A percentile compares a stretch with the other conserved stretches of the same genome.
Evolutionary conservation across 35 echinoderm and acorn worm species (phyloP).

Genomic region (Hemicentrotus pulcherrimus): DNA sequence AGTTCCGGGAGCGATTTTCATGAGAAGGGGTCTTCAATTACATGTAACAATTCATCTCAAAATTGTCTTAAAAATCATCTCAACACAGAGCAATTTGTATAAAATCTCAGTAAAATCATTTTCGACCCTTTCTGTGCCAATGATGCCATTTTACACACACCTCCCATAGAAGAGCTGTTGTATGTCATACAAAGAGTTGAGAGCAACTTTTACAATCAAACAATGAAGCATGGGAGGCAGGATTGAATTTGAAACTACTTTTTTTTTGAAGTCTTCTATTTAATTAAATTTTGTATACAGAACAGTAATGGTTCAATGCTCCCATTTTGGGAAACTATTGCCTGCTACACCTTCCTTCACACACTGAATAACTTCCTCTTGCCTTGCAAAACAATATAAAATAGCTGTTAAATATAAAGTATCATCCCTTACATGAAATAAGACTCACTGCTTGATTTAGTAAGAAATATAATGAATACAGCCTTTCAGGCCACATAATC

Average conservation of each 20-base stretch:
- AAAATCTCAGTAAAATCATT: too few relatives aligned
- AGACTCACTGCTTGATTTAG: not conserved
- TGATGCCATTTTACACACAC: too few relatives aligned
- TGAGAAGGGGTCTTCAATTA: not conserved
- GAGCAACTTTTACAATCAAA: too few relatives aligned
- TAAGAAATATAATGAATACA: not conserved
- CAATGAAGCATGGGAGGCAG: too few relatives aligned
- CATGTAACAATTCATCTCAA: not conserved
- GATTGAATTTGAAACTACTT: too few relatives aligned
- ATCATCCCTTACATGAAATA: not conserved
- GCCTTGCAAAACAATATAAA: not conserved
- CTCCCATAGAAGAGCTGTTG: too few relatives aligned
- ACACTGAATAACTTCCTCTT: not conserved
- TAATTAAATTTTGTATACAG: too few relatives aligned
- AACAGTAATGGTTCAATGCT: not conserved
- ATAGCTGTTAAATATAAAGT: too few relatives aligned
- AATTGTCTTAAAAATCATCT: not conserved
- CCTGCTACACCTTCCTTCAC: not conserved
- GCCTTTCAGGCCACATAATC: not conserved
- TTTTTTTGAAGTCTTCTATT: too few relatives aligned
- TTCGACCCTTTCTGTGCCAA: too few relatives aligned
- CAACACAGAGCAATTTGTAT: too few relatives aligned
- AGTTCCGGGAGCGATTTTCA: not conserved
- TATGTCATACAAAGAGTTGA: too few relatives aligned
- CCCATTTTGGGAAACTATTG: not conserved